Evolutionary conservation across 2,797 vertebrate genomes (phyloP), one percentile per base, ranked within the genome.

Genomic region (Platyrinchus mystaceus): DNA sequence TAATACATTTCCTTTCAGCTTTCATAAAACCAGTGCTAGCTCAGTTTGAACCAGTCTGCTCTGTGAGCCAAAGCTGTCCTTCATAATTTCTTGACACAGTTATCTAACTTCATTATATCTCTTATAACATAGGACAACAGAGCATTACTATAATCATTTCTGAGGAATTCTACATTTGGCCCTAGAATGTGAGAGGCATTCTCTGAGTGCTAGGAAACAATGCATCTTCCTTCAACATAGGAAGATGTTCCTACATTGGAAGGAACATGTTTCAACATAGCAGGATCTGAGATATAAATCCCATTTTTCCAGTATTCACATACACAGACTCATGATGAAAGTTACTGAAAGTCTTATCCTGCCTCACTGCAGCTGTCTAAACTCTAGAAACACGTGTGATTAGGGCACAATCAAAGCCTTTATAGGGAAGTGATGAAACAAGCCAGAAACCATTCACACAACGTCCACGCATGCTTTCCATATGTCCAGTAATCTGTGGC

Each of bases 291-390:
- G 43, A 26, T 46, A 53, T 9, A 81, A 86, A 68, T 73, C 30
- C 36, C 18, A 9, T 88, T 91, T 91, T 91, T 64, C n/a, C 7
- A 36, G 53, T 60, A 53, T 62, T 74, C 4, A 5, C 19, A 49
- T 36, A n/a, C 41, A 60, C 56, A 30, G 67, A n/a, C 9, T 76
- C 30, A 23, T 5, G 64, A 78, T 49, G 44, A 64, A 12, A 87
- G 49, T 27, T 50, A 30, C 50, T n/a, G 66, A 12, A 75, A 90
- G 14, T 14, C 46, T 85, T 60, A 59, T 41, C 55, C 50, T 77
- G 59, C 53, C 64, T 84, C 83, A 14, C 39, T 89, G 79, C 89
- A 94, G 87, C 96, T 94, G 89, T 80, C 85, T 84, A 92, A 94
- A 95, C 89, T 83, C 49, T 68, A 28, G 53, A 53, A 71, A 55